Conservation (phyloP, 2,888 invertebrate genomes). For the Liposcelis brunnea region DNA sequence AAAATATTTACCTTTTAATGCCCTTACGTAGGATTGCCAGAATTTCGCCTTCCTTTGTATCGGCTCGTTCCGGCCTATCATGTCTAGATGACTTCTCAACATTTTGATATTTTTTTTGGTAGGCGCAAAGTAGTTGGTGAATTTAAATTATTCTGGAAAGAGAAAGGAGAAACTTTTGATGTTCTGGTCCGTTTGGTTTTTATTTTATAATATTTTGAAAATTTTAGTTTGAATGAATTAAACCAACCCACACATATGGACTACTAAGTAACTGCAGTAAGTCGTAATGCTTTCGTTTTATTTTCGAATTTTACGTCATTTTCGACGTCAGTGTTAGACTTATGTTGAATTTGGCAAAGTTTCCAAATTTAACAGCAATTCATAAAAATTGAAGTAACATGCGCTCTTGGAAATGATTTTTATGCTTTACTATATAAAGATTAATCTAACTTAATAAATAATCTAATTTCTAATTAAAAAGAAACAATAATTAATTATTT, state of each 20-base stretch:
- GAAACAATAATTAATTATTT: no score
- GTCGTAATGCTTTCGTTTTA: constrained; percentile 5
- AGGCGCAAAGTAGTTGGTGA: constrained; percentile 32
- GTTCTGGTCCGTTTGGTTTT: no score
- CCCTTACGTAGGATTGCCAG: constrained; percentile 86
- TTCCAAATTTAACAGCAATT: no score
- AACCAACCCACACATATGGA: constrained; percentile 7
- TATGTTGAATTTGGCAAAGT: constrained; percentile 10
- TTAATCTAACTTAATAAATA: no score
- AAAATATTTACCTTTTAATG: constrained; percentile 59
- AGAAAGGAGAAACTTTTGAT: not conserved
- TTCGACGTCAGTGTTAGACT: no score
- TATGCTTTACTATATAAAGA: no score
- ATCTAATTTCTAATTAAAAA: no score
- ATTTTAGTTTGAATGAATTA: not conserved
- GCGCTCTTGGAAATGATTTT: no score
- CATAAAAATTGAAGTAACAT: no score
- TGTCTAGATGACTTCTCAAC: constrained; percentile 83
- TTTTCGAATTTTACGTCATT: not conserved
- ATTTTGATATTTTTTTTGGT: constrained; percentile 55
- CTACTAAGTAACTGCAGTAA: not conserved
- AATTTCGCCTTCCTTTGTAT: constrained; percentile 85
- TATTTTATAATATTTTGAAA: no score
- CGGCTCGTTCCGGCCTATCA: constrained; percentile 84
- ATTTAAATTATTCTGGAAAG: not conserved